Percentiles rank a stretch among this genome's conserved stretches.
phyloP scores from a whole-genome alignment of 2,113 vertebrate species.

The Cercopithecus mona region DNA sequence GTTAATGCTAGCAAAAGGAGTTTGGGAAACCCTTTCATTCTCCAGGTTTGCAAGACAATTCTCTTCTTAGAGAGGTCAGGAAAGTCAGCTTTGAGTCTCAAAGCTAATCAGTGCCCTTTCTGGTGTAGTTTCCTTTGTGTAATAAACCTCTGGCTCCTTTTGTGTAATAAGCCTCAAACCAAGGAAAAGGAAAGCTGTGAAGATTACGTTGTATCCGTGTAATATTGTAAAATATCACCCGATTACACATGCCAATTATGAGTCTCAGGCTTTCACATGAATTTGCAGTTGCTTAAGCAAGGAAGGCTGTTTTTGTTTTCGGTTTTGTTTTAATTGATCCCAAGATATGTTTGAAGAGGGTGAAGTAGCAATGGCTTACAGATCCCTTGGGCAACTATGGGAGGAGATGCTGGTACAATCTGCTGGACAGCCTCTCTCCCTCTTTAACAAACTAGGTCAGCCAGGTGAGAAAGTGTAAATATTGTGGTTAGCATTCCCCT shows the following conservation, averaged over 20 bases:
- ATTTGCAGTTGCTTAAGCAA: not conserved
- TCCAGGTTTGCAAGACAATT: constrained; percentile 64
- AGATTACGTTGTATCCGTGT: not conserved
- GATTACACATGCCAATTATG: not conserved
- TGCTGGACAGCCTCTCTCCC: not conserved
- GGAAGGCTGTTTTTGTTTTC: constrained; percentile 21
- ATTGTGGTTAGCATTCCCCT: not conserved
- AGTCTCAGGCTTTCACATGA: not conserved
- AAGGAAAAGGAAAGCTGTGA: not conserved
- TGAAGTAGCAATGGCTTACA: not conserved
- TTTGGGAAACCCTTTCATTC: constrained; percentile 51
- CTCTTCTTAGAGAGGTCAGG: constrained; percentile 55
- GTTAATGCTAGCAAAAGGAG: constrained; percentile 53
- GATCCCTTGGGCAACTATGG: not conserved
- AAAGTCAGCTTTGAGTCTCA: constrained; percentile 55
- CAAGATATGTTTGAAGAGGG: not conserved
- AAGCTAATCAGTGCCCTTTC: constrained; percentile 41
- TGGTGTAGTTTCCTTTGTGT: constrained; percentile 45
- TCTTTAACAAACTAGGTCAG: not conserved
- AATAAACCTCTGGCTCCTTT: constrained; percentile 42
- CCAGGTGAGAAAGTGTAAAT: not conserved
- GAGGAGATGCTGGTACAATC: not conserved
- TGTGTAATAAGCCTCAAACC: not conserved
- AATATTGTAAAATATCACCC: not conserved
- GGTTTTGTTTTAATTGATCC: not conserved